Base-by-base conservation (phyloP, 1,140 invertebrate genomes). In the Drosophila santomea region DNA sequence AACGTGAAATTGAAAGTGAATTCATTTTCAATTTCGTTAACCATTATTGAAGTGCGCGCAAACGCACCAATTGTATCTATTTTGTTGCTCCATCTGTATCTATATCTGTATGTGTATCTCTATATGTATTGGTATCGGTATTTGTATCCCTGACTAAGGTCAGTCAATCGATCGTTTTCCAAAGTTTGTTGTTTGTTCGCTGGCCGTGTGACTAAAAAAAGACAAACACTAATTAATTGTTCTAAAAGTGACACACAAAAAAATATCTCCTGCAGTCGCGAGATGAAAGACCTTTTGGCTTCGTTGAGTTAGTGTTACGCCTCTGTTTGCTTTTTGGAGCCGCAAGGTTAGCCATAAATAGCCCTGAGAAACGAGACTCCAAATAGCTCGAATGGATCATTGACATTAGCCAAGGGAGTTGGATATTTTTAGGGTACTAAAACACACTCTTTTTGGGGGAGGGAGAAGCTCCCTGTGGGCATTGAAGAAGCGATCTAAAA, bases 1-100 rank as follows among this genome's bases (percentile, higher is more conserved):
- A 15, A 28, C 23, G n/a, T 51, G 68, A 81, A 81, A 86, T 86
- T 75, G 78, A 86, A 88, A 82, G 78, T 88, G 39, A 78, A 78
- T 86, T 85, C 72, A 74, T 80, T 85, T 71, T 80, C 78, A 85
- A 85, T 85, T 74, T 78, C 55, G 64, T 85, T 80, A 74, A 81
- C 78, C 48, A 80, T 63, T 54, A 62, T 63, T 64, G 58, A 57
- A 78, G 74, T 64, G 68, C 74, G 61, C 56, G 61, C 66, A 62
- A 62, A 66, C 67, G 43, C 62, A 50, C 28, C 62, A 73, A 64
- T 83, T 74, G 69, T 45, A 36, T 39, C 36, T 32, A 25, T 38
- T 60, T 25, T 36, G 17, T 15, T 36, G 45, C 32, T 54, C 32
- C 7, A 51, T 12, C 3, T 28, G 11, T 20, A 12, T 35, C 7